phyloP scores from a whole-genome alignment of 2,888 invertebrate genomes.

The Zaprionus lineosus region DNA sequence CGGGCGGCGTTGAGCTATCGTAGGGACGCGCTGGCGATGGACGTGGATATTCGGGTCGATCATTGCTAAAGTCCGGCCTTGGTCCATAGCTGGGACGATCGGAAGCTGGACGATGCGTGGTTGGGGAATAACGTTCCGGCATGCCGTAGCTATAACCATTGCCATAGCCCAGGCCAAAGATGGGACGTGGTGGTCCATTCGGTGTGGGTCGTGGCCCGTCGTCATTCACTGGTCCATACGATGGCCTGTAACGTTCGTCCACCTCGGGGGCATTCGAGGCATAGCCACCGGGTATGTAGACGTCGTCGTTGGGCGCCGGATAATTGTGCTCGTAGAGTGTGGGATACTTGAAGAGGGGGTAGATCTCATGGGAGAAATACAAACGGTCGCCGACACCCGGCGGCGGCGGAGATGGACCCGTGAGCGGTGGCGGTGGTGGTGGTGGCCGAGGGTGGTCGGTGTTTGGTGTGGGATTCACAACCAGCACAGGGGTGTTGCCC shows the following conservation, averaged over 20 bases:
- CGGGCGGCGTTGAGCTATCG: slow-evolving; percentile 52
- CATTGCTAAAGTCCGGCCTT: slow-evolving; percentile 57
- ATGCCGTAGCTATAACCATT: slow-evolving; percentile 82
- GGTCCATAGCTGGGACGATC: slow-evolving; percentile 64
- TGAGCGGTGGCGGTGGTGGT: slow-evolving; percentile 39
- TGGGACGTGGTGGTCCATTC: slow-evolving; percentile 77
- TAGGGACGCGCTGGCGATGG: slow-evolving; percentile 46
- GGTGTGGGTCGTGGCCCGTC: slow-evolving; percentile 51
- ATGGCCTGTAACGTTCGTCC: slow-evolving; percentile 77
- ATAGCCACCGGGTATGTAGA: slow-evolving; percentile 81
- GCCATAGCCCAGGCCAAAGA: slow-evolving; percentile 81
- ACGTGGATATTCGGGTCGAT: slow-evolving; percentile 55
- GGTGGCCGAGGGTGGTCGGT: slow-evolving; percentile 45
- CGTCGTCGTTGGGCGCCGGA: slow-evolving; percentile 81
- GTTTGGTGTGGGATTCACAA: slow-evolving; percentile 76
- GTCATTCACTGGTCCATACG: slow-evolving; percentile 54
- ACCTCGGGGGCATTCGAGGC: slow-evolving; percentile 81
- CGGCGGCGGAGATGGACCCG: slow-evolving; percentile 42
- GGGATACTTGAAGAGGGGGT: slow-evolving; percentile 82
- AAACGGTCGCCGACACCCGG: slow-evolving; percentile 76
- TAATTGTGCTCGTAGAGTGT: slow-evolving; percentile 82
- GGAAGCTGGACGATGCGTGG: slow-evolving; percentile 55
- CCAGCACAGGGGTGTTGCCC: slow-evolving; percentile 71
- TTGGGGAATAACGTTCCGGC: slow-evolving; percentile 77
- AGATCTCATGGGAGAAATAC: slow-evolving; percentile 81